Percentiles rank a stretch among this genome's conserved stretches.
Evolutionary conservation across 2,113 vertebrate species (phyloP).

Genomic region (Thunnus thynnus): DNA sequence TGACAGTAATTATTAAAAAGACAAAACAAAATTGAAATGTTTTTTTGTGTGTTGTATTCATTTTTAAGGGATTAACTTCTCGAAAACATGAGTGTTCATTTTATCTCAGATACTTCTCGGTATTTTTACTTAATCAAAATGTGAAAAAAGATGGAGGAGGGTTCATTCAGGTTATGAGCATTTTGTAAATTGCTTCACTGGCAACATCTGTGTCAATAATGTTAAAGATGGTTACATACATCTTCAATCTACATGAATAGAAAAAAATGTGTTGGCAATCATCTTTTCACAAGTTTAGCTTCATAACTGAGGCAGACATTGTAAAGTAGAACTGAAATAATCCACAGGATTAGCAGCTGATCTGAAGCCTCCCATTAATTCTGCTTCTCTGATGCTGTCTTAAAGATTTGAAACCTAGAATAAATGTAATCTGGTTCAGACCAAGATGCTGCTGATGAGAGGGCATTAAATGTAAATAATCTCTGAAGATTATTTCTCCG

Average conservation of each 20-base stretch:
- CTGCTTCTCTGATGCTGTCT: slow-evolving; percentile 35
- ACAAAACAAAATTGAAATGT: slow-evolving; percentile 50
- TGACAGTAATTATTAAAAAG: slow-evolving; percentile 85
- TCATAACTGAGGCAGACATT: not conserved
- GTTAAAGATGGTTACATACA: too few species aligned
- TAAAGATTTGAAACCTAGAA: slow-evolving; percentile 30
- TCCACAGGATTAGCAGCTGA: slow-evolving; percentile 52
- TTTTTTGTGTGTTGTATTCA: not conserved
- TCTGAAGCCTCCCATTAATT: slow-evolving; percentile 25
- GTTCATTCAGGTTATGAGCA: not conserved
- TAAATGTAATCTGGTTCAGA: slow-evolving; percentile 37
- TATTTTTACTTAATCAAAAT: not conserved
- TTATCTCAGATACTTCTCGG: too few species aligned
- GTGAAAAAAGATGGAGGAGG: not conserved
- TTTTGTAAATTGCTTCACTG: not conserved
- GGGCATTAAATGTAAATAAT: slow-evolving; percentile 34
- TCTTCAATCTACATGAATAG: not conserved
- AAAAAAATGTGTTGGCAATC: not conserved
- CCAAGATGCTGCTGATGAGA: slow-evolving; percentile 26
- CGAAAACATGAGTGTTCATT: too few species aligned
- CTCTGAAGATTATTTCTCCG: slow-evolving; percentile 12
- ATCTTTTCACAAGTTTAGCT: slow-evolving; percentile 19
- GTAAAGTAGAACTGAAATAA: slow-evolving; percentile 43
- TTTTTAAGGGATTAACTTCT: not conserved
- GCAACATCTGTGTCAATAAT: too few species aligned